These are phyloP conservation scores for Adrianichthys oophorus DNA, from an alignment of 2,797 vertebrate genomes.

Conservation along the genomic window DNA sequence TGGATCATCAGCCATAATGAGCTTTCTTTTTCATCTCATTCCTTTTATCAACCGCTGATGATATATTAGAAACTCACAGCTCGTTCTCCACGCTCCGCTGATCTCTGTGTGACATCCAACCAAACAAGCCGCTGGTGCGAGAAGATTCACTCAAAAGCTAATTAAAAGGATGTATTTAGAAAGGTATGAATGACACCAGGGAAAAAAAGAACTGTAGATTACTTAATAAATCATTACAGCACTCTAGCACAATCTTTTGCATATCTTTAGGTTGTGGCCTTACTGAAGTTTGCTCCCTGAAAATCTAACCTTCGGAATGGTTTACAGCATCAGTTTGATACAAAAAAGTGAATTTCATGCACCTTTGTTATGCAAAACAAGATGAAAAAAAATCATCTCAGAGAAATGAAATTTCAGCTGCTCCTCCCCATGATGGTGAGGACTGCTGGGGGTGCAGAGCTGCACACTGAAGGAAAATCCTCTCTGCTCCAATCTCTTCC, in stretches of 20 bases:
- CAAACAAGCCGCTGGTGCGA: slow-evolving; percentile 42
- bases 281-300: slow-evolving; percentile 45
- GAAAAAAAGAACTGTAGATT: slow-evolving; percentile 25
- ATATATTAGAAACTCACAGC: slow-evolving; percentile 52
- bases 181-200: slow-evolving; percentile 33
- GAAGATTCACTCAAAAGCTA: slow-evolving; percentile 36
- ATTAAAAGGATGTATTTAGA: slow-evolving; percentile 51
- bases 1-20: slow-evolving; percentile 49
- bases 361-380: slow-evolving; percentile 75
- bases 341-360: slow-evolving; percentile 67
- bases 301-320: slow-evolving; percentile 30
- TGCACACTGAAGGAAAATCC: slow-evolving; percentile 58
- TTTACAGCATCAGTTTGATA: slow-evolving; percentile 55
- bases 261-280: slow-evolving; percentile 35
- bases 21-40: slow-evolving; percentile 49
- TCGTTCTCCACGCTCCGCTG: slow-evolving; percentile 30
- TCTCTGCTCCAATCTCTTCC: slow-evolving; percentile 56
- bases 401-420: slow-evolving; percentile 67
- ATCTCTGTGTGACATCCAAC: slow-evolving; percentile 23
- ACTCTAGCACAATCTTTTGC: slow-evolving; percentile 35
- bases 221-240: slow-evolving; percentile 32
- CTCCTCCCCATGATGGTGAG: slow-evolving; percentile 48
- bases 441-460: slow-evolving; percentile 58
- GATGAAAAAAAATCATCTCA: slow-evolving; percentile 76
- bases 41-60: slow-evolving; percentile 58